Evolutionary conservation across 2,797 vertebrate species (phyloP).

Genomic region (Chrysocyon brachyurus): DNA sequence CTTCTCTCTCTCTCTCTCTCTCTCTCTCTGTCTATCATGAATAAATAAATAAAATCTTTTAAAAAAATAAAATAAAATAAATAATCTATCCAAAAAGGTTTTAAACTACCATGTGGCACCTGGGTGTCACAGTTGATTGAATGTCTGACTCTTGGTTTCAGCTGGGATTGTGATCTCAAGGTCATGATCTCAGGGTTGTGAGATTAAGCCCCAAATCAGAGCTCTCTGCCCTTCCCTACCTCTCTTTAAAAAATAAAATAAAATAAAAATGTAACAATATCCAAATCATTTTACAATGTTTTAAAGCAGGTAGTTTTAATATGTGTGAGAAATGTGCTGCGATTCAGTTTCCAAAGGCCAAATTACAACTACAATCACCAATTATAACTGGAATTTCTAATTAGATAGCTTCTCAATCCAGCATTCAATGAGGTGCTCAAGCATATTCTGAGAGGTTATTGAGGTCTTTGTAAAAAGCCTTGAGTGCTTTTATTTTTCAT

Average conservation of each 20-base stretch:
- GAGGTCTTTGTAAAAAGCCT: neutral
- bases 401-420: neutral
- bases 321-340: neutral
- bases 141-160: neutral
- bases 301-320: neutral
- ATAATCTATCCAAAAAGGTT: too few relatives aligned
- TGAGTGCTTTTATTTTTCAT: neutral
- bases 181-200: neutral
- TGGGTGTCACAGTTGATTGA: neutral
- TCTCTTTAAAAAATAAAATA: too few relatives aligned
- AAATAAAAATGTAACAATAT: neutral
- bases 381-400: constrained; percentile 11
- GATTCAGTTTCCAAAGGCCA: neutral
- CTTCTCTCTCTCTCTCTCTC: too few relatives aligned
- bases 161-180: neutral
- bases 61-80: too few relatives aligned
- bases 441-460: neutral
- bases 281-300: neutral
- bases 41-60: too few relatives aligned
- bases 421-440: neutral
- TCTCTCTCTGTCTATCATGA: too few relatives aligned
- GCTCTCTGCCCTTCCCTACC: neutral
- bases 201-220: neutral
- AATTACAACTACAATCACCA: neutral
- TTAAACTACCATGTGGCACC: neutral